Evolutionary conservation across 2,113 vertebrate species (phyloP), one percentile per base, ranked within the genome.

Genomic region (Okapia johnstoni): DNA sequence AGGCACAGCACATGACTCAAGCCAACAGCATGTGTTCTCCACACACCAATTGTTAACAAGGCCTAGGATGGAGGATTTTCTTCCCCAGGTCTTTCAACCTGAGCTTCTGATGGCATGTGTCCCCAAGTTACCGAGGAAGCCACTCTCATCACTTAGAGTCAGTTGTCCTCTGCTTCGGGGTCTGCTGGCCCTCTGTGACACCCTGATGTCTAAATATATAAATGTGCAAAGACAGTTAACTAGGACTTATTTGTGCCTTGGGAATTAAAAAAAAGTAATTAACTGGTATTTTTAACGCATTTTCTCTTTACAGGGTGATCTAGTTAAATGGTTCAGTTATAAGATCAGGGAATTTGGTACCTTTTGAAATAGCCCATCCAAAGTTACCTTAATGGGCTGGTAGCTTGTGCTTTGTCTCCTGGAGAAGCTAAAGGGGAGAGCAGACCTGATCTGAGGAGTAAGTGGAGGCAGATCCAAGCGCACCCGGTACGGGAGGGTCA

Each of bases 251-350:
- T 97, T 98, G 96, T 95, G 93, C 76, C 61, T 88, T 94, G 98
- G 96, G 98, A 98, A 97, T 98, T 97, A 84, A 98, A 98, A 98
- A 98, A 98, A 98, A 98, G 98, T 98, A 98, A 98, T 98, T 98
- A 98, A 98, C 98, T 98, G 98, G 80, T 98, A 98, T 98, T 98
- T 98, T 98, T 98, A 98, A 98, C 97, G 96, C 98, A 92, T 88
- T 97, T 98, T 98, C 98, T 98, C 96, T 97, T 98, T 97, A 97
- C 97, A 97, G 98, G 89, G 97, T 97, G 98, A 98, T 98, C 98
- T 97, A 98, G 97, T 98, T 98, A 98, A 98, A 94, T 97, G 89
- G 96, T 81, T 97, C 96, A 88, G 95, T 98, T 97, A 98, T 98
- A 98, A 98, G 97, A 98, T 98, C 98, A 97, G 98, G 98, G 98